phyloP scores from a whole-genome alignment of 2,888 invertebrate species.

The Prostheceraeus crozeri region DNA sequence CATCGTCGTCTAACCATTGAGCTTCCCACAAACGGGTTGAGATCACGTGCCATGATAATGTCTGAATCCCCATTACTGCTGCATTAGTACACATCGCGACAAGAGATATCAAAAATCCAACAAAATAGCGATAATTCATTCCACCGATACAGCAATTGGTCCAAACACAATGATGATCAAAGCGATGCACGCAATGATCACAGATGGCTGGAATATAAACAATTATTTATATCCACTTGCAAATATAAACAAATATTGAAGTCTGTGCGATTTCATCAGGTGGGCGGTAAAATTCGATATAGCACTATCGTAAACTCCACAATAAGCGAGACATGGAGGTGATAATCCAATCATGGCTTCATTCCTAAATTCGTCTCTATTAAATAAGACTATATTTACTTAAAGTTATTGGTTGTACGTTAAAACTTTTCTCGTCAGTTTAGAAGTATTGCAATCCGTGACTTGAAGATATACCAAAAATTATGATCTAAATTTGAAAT shows the following conservation, averaged over 20 bases:
- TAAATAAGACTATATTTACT: no score
- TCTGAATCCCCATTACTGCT: conserved; percentile 44
- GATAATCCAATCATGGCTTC: no score
- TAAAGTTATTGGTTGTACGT: no score
- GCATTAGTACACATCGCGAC: conserved; percentile 48
- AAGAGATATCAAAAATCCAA: conserved; percentile 48
- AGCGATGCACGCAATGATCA: conserved; percentile 51
- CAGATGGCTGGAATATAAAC: conserved; percentile 50
- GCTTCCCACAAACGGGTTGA: conserved; percentile 45
- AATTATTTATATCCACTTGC: neutral
- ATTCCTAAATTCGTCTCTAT: no score
- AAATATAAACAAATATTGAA: conserved; percentile 5
- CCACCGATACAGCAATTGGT: conserved; percentile 55
- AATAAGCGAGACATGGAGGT: no score
- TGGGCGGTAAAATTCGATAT: no score
- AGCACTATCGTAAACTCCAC: no score
- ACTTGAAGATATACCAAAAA: no score
- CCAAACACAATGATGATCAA: conserved; percentile 56
- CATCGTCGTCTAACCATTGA: conserved; percentile 44
- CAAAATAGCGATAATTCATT: conserved; percentile 50
- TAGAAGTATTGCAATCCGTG: no score
- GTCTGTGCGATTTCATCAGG: neutral
- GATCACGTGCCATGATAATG: conserved; percentile 44
- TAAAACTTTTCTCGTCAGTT: no score
- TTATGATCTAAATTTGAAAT: no score